Evolutionary conservation across 2,113 vertebrate genomes (phyloP).

Genomic region (Scalopus aquaticus): DNA sequence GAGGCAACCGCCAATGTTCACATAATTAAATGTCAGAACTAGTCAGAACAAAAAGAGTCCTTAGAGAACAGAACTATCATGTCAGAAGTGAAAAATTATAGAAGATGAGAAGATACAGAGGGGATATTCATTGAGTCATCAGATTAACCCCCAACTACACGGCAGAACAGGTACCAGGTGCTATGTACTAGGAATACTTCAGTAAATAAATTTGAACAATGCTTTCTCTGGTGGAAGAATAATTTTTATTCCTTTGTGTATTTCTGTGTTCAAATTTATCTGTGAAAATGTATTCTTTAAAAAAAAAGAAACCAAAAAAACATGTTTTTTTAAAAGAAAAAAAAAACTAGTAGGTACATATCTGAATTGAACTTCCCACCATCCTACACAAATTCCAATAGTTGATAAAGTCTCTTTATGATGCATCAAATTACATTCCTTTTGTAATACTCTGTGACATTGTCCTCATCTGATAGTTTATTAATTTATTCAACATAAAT

Average conservation of each 20-base stretch:
- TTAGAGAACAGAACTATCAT: background rate
- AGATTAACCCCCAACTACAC: background rate
- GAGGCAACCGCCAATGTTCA: background rate
- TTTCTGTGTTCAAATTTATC: background rate
- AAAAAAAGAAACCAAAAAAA: no score
- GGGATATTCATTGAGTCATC: background rate
- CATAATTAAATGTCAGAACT: background rate
- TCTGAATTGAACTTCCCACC: background rate
- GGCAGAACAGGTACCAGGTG: background rate
- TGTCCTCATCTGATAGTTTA: background rate
- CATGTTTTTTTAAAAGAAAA: no score
- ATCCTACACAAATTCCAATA: background rate
- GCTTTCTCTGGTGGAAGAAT: background rate
- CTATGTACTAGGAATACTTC: background rate
- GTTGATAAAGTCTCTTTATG: background rate
- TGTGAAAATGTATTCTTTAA: background rate
- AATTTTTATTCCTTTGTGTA: background rate
- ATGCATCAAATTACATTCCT: background rate
- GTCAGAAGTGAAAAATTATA: background rate
- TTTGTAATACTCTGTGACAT: background rate
- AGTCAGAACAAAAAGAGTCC: background rate
- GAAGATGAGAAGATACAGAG: background rate
- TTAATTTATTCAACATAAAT: background rate
- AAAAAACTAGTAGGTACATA: no score
- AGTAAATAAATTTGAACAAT: background rate